phyloP scores from a whole-genome alignment of 2,113 vertebrate genomes.

The Chauna torquata region DNA sequence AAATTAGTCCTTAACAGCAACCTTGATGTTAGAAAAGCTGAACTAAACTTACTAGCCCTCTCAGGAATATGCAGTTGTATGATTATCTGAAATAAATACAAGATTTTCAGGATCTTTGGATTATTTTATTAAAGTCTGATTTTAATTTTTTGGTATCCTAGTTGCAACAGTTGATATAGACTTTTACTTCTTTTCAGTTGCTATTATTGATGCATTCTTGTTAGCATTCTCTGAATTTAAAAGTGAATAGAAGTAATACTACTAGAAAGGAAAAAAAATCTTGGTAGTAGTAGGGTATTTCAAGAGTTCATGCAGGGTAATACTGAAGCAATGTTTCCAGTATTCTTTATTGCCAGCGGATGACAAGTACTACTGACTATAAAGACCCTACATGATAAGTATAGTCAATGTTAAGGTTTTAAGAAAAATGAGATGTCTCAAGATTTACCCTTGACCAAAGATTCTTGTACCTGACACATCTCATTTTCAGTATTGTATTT shows the following conservation, averaged over 20 bases:
- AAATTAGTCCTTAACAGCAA: background rate
- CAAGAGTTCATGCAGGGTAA: background rate
- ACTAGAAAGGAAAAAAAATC: background rate
- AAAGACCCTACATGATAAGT: background rate
- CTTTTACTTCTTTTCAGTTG: background rate
- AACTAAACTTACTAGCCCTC: background rate
- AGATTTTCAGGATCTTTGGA: background rate
- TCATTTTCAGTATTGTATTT: background rate
- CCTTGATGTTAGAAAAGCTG: background rate
- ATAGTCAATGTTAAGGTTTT: background rate
- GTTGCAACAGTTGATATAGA: background rate
- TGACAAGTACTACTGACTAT: background rate
- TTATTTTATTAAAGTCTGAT: background rate
- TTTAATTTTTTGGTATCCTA: background rate
- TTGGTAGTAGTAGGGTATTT: background rate
- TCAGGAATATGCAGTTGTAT: background rate
- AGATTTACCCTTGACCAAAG: background rate
- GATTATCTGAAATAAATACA: background rate
- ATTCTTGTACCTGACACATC: background rate
- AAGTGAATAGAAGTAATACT: background rate
- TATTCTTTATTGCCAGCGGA: background rate
- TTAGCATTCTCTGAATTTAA: background rate
- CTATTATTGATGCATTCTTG: background rate
- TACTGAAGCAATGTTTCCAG: background rate
- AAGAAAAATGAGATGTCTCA: background rate